Conservation (phyloP, 2,797 vertebrate genomes). For the Dryobates pubescens region DNA sequence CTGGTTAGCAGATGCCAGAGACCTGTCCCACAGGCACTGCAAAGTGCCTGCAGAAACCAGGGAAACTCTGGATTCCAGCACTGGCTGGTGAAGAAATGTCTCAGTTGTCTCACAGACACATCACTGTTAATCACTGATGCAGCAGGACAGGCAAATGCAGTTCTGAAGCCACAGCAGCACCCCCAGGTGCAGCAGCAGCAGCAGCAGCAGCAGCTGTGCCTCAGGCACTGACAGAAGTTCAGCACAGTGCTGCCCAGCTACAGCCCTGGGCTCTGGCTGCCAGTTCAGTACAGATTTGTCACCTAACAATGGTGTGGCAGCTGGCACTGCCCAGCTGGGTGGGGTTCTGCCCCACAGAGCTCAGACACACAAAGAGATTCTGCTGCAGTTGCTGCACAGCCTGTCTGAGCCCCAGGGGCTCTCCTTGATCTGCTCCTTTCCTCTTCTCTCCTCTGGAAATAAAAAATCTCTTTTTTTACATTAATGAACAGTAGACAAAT, state of each 20-base stretch:
- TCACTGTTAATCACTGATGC: background rate
- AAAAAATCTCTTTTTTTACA: background rate
- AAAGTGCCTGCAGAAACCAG: background rate
- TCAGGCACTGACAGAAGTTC: background rate
- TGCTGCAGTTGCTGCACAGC: background rate
- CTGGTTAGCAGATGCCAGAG: background rate
- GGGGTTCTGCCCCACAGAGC: background rate
- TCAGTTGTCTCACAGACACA: background rate
- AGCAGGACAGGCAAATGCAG: background rate
- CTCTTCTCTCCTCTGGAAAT: background rate
- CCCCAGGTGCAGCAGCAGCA: background rate
- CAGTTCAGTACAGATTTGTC: background rate
- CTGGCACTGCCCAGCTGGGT: background rate
- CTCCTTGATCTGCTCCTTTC: background rate
- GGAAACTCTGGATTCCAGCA: background rate
- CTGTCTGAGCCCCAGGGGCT: fast-evolving
- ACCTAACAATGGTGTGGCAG: background rate
- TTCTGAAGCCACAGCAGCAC: background rate
- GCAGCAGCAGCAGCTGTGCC: background rate
- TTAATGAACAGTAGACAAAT: background rate
- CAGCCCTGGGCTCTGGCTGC: background rate
- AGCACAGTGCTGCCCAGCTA: background rate
- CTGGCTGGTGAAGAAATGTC: background rate
- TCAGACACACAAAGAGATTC: background rate
- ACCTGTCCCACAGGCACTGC: background rate